These are phyloP conservation scores for Papilio machaon DNA, from an alignment of 1,140 invertebrate genomes.

Conservation along the genomic window DNA sequence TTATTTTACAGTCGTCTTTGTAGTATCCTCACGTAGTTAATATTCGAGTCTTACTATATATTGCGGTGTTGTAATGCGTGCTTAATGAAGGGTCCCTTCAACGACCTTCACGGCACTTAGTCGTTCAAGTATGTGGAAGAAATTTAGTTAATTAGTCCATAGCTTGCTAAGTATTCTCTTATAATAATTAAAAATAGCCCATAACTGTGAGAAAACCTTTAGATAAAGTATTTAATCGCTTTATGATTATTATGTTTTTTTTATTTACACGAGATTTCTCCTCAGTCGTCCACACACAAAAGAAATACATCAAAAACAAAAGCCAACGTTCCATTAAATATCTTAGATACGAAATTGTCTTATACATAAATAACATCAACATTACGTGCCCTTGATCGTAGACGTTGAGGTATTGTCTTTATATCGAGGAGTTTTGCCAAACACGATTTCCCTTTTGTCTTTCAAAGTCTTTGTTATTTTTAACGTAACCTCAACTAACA, in stretches of 20 bases:
- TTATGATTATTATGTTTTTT: no score
- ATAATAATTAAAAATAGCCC: background rate
- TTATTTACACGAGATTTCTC: background rate
- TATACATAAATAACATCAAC: constrained; percentile 22
- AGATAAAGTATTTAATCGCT: no score
- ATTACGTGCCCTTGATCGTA: constrained; percentile 20
- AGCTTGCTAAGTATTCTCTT: background rate
- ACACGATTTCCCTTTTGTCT: constrained; percentile 25
- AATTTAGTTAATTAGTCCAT: background rate
- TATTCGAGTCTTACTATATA: background rate
- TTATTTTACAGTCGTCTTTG: background rate
- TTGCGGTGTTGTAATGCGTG: background rate
- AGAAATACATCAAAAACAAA: background rate
- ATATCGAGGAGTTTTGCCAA: constrained; percentile 9
- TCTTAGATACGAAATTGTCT: constrained; percentile 22
- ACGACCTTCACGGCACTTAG: background rate
- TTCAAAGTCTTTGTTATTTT: constrained; percentile 15
- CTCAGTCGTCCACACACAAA: background rate
- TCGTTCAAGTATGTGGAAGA: background rate
- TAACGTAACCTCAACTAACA: constrained; percentile 1
- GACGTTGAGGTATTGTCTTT: constrained; percentile 25
- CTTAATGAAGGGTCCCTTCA: background rate
- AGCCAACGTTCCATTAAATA: constrained; percentile 26
- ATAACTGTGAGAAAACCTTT: no score
- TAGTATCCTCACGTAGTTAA: background rate